Base-by-base conservation (phyloP, 53 echinoderm and acorn worm species). In the Paracentrotus lividus region DNA sequence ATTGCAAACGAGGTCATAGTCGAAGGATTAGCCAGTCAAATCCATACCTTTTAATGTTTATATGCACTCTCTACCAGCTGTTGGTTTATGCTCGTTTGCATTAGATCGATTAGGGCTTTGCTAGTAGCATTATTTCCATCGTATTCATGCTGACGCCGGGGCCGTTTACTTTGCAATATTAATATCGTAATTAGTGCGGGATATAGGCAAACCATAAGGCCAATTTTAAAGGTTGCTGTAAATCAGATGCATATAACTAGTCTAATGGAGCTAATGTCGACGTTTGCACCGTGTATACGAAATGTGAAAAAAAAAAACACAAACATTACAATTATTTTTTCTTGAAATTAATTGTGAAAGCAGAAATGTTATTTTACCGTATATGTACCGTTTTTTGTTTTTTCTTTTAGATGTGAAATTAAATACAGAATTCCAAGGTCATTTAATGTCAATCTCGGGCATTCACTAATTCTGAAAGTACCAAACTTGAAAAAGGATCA, bases 111-210 rank as follows among this genome's bases (percentile, higher is more conserved):
- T 36, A 18, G 72, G 32, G 5, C 21, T 36, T 61, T 27, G 61
- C 57, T 21, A 57, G 2, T 20, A 57, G 57, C 57, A 57, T 57
- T 21, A 57, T 40, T 38, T 72, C 20, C 38, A 15, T 20, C 40
- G 18, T n/a, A n/a, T n/a, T n/a, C n/a, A n/a, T n/a, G n/a, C n/a
- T n/a, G 72, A 40, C 40, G 15, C 21, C 21, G 1, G 20, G 20
- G 40, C 72, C 40, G 72, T 72, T 72, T 72, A 40, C 72, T 40
- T 72, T 72, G 40, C 72, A 72, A 72, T 72, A 72, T 72, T 72
- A 72, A 72, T 72, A 38, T 72, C 40, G 40, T 72, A 72, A 72
- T 72, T 72, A 72, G 64, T 64, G 29, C 64, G 29, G 10, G 21
- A 32, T 12, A 61, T 27, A 40, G 36, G 5, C 36, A 18, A 72